phyloP scores from a whole-genome alignment of 2,888 invertebrate species.

The Oasisia sp. region DNA sequence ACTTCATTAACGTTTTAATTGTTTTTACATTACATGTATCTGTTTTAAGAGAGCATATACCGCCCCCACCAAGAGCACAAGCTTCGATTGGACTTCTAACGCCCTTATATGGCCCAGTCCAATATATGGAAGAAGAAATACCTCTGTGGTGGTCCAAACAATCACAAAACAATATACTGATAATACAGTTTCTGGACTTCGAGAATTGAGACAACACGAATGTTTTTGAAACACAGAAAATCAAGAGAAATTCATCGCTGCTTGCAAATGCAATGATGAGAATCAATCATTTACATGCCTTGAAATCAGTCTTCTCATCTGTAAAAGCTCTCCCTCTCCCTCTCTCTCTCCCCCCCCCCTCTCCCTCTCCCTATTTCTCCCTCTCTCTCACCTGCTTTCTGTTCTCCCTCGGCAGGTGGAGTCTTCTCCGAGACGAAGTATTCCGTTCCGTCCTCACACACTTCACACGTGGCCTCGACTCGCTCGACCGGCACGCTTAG shows the following conservation, averaged over 20 bases:
- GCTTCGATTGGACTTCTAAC: no score
- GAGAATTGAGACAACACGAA: background rate
- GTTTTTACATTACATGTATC: no score
- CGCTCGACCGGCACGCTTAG: background rate
- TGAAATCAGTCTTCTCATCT: background rate
- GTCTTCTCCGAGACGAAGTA: slow-evolving; percentile 25
- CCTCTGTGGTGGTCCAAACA: no score
- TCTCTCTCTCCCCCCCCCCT: no score
- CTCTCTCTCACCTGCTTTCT: background rate
- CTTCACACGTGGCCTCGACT: background rate
- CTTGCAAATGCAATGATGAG: background rate
- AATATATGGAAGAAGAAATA: no score
- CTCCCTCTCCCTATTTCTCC: no score
- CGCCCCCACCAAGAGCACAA: no score
- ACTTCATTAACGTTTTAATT: no score
- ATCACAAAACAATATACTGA: no score
- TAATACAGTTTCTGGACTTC: background rate
- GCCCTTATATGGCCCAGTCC: no score
- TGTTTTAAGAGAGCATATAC: no score
- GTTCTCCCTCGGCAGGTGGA: background rate
- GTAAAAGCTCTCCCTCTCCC: no score
- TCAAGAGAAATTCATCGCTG: background rate
- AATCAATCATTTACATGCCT: background rate
- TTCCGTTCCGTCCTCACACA: slow-evolving; percentile 8
- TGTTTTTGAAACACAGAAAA: background rate